Evolutionary conservation across 2,888 invertebrate species (phyloP).

Genomic region (Athalia cordata): DNA sequence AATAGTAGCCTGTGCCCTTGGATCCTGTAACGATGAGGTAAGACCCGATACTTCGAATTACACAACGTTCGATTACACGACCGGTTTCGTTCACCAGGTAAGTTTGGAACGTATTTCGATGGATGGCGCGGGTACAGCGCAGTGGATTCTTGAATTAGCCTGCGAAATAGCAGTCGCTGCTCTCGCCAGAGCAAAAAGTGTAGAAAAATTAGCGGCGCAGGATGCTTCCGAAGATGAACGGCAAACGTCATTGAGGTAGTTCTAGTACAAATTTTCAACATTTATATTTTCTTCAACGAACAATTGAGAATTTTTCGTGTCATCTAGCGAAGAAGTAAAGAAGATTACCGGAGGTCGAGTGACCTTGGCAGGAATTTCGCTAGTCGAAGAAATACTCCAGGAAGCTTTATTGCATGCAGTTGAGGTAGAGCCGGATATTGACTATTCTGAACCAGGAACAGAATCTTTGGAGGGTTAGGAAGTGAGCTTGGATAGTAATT

Average conservation of each 20-base stretch:
- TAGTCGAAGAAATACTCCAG: slow-evolving; percentile 24
- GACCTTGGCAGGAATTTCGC: slow-evolving; percentile 18
- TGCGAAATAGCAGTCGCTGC: slow-evolving; percentile 23
- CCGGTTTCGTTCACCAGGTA: background rate
- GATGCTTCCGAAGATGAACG: background rate
- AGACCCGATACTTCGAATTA: background rate
- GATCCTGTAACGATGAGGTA: slow-evolving; percentile 35
- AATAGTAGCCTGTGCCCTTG: slow-evolving; percentile 26
- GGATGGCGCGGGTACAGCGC: slow-evolving; percentile 29
- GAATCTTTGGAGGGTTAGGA: background rate
- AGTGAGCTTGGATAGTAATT: background rate
- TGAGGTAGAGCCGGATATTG: background rate
- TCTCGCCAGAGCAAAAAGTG: slow-evolving; percentile 18
- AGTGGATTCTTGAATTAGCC: slow-evolving; percentile 42
- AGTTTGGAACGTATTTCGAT: slow-evolving; percentile 31
- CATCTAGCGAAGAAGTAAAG: slow-evolving; percentile 18
- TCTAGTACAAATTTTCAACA: background rate
- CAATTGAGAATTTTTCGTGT: background rate
- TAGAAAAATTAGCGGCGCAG: background rate
- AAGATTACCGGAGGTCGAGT: slow-evolving; percentile 15
- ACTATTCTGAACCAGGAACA: background rate
- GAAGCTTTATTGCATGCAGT: slow-evolving; percentile 35
- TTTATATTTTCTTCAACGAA: background rate
- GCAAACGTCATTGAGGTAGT: background rate
- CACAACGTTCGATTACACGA: background rate